Base-by-base conservation (phyloP, 2,113 vertebrate species). In the Perognathus longimembris region DNA sequence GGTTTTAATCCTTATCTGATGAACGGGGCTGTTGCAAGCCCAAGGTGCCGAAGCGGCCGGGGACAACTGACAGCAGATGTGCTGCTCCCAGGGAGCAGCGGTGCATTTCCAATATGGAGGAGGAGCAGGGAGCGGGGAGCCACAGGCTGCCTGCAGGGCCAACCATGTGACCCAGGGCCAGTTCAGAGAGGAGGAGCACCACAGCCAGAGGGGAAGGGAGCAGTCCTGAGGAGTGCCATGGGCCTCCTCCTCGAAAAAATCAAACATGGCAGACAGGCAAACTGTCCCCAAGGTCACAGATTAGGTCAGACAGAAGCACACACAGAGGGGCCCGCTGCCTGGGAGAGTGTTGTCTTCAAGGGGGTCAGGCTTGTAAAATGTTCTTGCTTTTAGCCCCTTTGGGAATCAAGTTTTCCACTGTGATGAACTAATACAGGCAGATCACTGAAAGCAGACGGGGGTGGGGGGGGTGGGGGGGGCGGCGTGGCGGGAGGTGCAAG, bases 401-500 rank as follows among this genome's bases (percentile, higher is more conserved):
- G 18, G 76, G 28, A 57, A 59, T 10, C 0, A 18, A n/a, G 76
- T 57, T 80, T 66, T 40, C 24, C 28, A 10, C 8, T 1, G 4
- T 22, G 2, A 11, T 20, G 11, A 42, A 59, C 45, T 38, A 34
- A 4, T 5, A 1, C 18, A 38, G 36, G 38, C 5, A 30, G 42
- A 45, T 9, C 21, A 0, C 0, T 36, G 17, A 63, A 45, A 36
- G 0, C 26, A 17, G 7, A 45, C n/a, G n/a, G 32, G 10, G 2
- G 2, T 7, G 57, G 32, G 36, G 32, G 8, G 67, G 7, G 17
- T n/a, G 30, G 7, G 42, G 50, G 11, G 59, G 59, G 32, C 66
- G 34, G 14, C 14, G 26, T 34, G 24, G 69, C 30, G 17, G 66
- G 7, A 54, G 50, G 50, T 7, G 50, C 11, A 12, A 2, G 10